These are phyloP conservation scores for Toxonevra muliebris DNA, from an alignment of 2,888 invertebrate genomes.

Conservation along the genomic window DNA sequence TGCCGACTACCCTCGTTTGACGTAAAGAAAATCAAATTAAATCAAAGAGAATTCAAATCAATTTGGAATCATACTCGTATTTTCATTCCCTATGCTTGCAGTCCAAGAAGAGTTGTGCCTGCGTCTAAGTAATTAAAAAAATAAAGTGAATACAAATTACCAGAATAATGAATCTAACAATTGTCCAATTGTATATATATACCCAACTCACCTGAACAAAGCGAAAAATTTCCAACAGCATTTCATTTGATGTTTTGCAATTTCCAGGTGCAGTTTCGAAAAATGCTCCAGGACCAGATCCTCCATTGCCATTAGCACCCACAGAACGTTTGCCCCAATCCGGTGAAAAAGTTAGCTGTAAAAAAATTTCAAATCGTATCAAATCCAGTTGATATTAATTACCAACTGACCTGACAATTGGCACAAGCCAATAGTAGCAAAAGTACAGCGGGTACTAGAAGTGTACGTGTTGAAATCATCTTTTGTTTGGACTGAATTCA, in stretches of 20 bases:
- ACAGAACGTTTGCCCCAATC: slow-evolving; percentile 60
- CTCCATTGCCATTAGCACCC: slow-evolving; percentile 37
- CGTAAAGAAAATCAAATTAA: slow-evolving; percentile 37
- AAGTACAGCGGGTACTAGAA: slow-evolving; percentile 50
- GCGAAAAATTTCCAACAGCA: slow-evolving; percentile 61
- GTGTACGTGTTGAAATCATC: slow-evolving; percentile 54
- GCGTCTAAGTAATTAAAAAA: slow-evolving; percentile 40
- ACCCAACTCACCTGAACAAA: slow-evolving; percentile 53
- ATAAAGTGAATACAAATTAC: background rate
- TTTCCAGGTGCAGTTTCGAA: slow-evolving; percentile 54
- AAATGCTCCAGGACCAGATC: slow-evolving; percentile 42
- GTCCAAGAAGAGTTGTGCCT: slow-evolving; percentile 58
- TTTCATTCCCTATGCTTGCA: slow-evolving; percentile 58
- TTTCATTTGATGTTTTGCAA: slow-evolving; percentile 60
- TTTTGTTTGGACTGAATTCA: slow-evolving; percentile 30
- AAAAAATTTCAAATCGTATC: slow-evolving; percentile 1
- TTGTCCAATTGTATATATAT: too few species aligned
- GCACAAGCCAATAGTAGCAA: slow-evolving; percentile 50
- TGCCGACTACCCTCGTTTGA: slow-evolving; percentile 59
- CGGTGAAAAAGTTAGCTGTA: slow-evolving; percentile 58
- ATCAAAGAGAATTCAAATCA: background rate
- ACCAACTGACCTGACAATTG: slow-evolving; percentile 49
- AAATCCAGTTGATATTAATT: background rate
- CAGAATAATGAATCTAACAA: background rate
- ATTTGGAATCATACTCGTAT: too few species aligned